Base-by-base conservation (phyloP, 2,888 invertebrate species). In the Platerodrilus igneus region DNA sequence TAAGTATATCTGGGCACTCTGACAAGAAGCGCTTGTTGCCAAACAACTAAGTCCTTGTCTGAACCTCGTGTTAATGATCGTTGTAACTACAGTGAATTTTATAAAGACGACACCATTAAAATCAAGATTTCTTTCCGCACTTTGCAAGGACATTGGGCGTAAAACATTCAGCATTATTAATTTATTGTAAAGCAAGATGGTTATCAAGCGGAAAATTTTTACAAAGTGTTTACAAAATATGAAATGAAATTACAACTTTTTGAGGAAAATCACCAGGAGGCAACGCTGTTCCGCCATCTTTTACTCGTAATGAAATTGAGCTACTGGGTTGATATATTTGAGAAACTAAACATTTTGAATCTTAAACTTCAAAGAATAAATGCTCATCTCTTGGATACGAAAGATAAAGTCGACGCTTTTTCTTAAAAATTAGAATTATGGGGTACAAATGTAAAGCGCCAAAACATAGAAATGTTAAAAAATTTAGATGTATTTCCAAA, bases 251-350 rank as follows among this genome's bases (percentile, higher is more conserved):
- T n/a, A 17, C 31, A 14, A 28, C 32, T 17, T 38, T 31, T 11
- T 17, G 16, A 36, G 21, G 38, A 41, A 41, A 41, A 35, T 26
- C 37, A 32, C 11, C 16, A 22, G 19, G 33, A 44, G 17, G 37
- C 42, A 10, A 29, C 40, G 23, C 19, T 29, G 19, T 35, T 40
- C 33, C 26, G 32, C 22, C 33, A 46, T 22, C 10, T 22, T n/a
- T 11, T 26, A n/a, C 47, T 38, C 35, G 26, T 37, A 16, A 36
- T 43, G 33, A 34, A 41, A 40, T 28, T 41, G 40, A 26, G 33
- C 36, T 50, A 47, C 29, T 41, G 44, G 35, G 37, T 37, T 19
- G 45, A 45, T 20, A 41, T 49, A 26, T 49, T 49, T 28, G 36
- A 44, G 20, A 36, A 47, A 18, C 35, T 47, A 18, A 46, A 47